Percentiles rank a stretch among this genome's conserved stretches.
Conservation (phyloP, 2,113 vertebrate genomes). For the Porphyrio hochstetteri region DNA sequence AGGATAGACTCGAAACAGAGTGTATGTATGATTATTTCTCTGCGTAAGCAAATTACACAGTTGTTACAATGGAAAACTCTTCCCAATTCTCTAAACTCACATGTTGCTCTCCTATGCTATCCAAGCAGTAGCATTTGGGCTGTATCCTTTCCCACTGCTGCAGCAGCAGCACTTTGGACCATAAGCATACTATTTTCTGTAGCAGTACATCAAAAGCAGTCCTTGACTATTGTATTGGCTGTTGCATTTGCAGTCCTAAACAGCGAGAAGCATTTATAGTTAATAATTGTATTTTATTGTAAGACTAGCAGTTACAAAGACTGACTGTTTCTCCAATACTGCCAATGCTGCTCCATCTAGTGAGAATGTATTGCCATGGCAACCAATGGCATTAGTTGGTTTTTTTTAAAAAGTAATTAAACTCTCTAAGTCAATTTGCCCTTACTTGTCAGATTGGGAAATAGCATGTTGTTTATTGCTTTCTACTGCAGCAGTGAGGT, state of each 20-base stretch:
- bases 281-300: constrained; percentile 29
- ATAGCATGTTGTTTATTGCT: constrained; percentile 24
- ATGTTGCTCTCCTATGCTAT: rapidly evolving
- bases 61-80: rapidly evolving
- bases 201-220: not conserved
- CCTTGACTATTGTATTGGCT: not conserved
- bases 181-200: not conserved
- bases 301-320: not conserved
- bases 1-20: not conserved
- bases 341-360: not conserved
- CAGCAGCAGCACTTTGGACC: not conserved
- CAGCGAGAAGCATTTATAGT: not conserved
- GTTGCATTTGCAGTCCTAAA: not conserved
- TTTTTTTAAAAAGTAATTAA: constrained; percentile 42
- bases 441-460: constrained; percentile 45
- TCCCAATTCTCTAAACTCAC: not conserved
- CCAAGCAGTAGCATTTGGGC: not conserved
- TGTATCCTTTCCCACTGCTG: not conserved
- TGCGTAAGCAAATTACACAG: not conserved
- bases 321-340: constrained; percentile 16
- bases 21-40: not conserved
- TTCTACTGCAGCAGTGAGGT: not conserved
- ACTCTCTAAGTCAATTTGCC: constrained; percentile 39
- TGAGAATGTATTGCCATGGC: constrained; percentile 12
- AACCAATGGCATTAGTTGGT: not conserved